Base-by-base conservation (phyloP, 2,113 vertebrate genomes). In the Canis aureus region DNA sequence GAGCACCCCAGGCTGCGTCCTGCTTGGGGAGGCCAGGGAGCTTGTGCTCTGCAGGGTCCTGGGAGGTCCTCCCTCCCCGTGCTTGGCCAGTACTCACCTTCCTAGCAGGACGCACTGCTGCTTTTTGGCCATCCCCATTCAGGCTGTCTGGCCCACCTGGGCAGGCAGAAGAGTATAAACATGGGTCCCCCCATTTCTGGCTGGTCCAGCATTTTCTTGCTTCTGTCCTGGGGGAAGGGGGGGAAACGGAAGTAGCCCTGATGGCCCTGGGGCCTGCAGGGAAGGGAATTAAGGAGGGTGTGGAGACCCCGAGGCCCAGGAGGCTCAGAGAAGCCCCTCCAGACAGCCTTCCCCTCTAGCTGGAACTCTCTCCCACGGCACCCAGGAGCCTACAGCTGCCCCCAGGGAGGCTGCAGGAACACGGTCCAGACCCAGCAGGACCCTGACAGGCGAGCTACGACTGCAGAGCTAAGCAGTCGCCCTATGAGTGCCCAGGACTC, bases 51-150 rank as follows among this genome's bases (percentile, higher is more conserved):
- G 25, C 32, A 59, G 80, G 43, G 66, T 76, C 80, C 76, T 11
- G 2, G 59, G 74, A 43, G 43, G 20, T 62, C 71, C 38, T 22
- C 20, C 4, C 25, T 25, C 23, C n/a, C 51, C 51, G 1, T 2
- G 11, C 23, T 49, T 27, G 2, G 27, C 13, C 83, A 55, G n/a
- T 6, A 38, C 4, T 86, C 60, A 38, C 35, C 32, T 60, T 73
- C 66, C 60, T 1, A 22, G 11, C 0, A n/a, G 53, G 8, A 38
- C 8, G 2, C 0, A 6, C 71, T 27, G 13, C 15, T 0, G 27
- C 23, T 22, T 16, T 15, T 6, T 4, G 64, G 17, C 29, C 13
- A 0, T n/a, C n/a, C 27, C 2, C 11, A 3, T 43, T 43, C 1
- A 0, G 38, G 74, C 25, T 60, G 13, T 55, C 49, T 59, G 71